phyloP scores from a whole-genome alignment of 2,797 vertebrate genomes.

The Phalloptychus januarius region DNA sequence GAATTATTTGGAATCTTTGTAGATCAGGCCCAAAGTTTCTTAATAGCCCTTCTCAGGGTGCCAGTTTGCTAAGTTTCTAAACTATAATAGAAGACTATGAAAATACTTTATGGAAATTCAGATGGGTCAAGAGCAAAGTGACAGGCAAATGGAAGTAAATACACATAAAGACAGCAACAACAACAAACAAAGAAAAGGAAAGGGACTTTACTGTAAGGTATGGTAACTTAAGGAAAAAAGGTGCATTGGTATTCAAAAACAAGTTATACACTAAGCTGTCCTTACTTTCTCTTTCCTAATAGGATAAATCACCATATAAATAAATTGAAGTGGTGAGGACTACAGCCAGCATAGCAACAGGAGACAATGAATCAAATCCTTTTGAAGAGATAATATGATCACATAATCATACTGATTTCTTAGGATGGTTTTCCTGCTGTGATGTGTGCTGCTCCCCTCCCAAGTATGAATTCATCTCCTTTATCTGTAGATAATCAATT shows the following conservation, averaged over 20 bases:
- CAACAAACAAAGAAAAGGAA: not conserved
- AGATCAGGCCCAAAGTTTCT: too few species aligned
- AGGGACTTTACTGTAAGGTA: not conserved
- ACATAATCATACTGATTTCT: not conserved
- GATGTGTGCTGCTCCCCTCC: not conserved
- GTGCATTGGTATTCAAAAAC: not conserved
- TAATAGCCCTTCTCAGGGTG: not conserved
- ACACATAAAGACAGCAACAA: not conserved
- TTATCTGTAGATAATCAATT: not conserved
- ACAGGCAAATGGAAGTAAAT: not conserved
- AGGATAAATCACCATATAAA: not conserved
- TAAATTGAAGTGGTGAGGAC: not conserved
- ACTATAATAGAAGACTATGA: not conserved
- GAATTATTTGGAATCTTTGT: too few species aligned
- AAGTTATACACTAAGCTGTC: not conserved
- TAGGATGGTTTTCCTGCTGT: not conserved
- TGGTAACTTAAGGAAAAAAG: not conserved
- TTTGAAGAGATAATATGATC: not conserved
- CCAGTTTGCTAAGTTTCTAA: not conserved
- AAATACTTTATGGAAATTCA: not conserved
- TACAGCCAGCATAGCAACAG: not conserved
- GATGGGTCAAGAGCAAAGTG: not conserved
- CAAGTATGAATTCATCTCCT: not conserved
- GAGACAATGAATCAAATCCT: not conserved
- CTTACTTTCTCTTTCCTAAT: not conserved